Conservation (phyloP, 2,113 vertebrate genomes). For the Copsychus sechellarum region DNA sequence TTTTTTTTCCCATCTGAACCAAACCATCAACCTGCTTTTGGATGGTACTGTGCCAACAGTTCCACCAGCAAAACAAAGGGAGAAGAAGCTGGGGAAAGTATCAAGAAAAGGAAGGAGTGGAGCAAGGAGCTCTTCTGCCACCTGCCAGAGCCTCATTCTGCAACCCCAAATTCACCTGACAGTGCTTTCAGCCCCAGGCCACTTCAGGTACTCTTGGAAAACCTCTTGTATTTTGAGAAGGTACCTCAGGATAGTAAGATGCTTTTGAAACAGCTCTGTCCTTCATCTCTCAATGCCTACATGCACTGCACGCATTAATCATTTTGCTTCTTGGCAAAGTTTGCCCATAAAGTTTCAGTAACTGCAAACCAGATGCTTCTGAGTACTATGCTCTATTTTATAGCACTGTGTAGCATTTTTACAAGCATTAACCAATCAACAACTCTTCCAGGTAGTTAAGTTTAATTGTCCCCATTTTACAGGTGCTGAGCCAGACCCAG, state of each 20-base stretch:
- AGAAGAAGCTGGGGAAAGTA: neutral
- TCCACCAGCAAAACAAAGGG: neutral
- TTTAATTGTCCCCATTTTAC: constrained; percentile 43
- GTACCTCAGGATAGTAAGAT: neutral
- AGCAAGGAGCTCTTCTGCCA: neutral
- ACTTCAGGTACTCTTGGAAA: neutral
- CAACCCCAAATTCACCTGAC: neutral
- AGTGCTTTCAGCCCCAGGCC: neutral
- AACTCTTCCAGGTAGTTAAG: constrained; percentile 36
- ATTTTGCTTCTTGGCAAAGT: neutral
- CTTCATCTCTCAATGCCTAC: neutral
- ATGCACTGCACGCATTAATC: neutral
- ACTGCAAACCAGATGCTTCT: constrained; percentile 20
- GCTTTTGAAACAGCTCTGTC: neutral
- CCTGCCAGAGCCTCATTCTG: neutral
- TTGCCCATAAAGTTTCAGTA: constrained; percentile 2
- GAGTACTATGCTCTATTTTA: constrained; percentile 3
- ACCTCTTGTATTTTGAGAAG: neutral
- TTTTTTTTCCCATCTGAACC: neutral
- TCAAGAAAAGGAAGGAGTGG: neutral
- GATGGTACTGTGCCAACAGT: accelerated
- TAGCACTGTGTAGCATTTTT: constrained; percentile 24
- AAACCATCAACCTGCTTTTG: neutral
- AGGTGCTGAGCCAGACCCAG: constrained; percentile 26
- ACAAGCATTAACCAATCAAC: constrained; percentile 57